A percentile compares a stretch with the other conserved stretches of the same genome.
These are phyloP conservation scores for Coronaproctus castanopsis DNA, from an alignment of 2,888 invertebrate genomes.

Conservation along the genomic window DNA sequence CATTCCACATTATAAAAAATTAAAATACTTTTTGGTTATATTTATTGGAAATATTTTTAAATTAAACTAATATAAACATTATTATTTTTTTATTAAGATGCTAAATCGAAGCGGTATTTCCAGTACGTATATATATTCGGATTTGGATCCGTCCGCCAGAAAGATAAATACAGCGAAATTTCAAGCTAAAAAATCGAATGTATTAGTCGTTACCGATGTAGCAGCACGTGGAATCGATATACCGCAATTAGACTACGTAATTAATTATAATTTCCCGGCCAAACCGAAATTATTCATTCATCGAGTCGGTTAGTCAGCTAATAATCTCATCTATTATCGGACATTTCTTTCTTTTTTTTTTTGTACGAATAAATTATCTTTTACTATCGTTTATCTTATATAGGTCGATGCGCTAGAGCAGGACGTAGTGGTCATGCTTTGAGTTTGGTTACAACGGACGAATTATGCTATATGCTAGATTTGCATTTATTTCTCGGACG, in stretches of 20 bases:
- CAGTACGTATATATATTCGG: conserved; percentile 85
- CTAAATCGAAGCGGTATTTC: conserved; percentile 52
- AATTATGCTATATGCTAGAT: conserved; percentile 81
- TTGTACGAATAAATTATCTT: too few species aligned
- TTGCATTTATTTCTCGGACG: conserved; percentile 79
- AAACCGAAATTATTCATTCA: conserved; percentile 95
- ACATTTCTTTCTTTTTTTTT: not conserved
- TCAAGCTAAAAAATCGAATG: conserved; percentile 52
- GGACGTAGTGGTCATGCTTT: conserved; percentile 80
- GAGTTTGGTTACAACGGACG: conserved; percentile 75
- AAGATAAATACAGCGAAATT: conserved; percentile 89
- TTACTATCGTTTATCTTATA: conserved; percentile 6
- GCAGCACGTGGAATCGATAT: conserved; percentile 96
- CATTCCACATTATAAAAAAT: too few species aligned
- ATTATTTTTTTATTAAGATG: conserved; percentile 36
- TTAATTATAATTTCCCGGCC: conserved; percentile 92
- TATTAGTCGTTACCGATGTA: conserved; percentile 88
- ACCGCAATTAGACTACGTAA: conserved; percentile 82
- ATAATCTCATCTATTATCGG: too few species aligned
- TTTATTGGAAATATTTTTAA: too few species aligned
- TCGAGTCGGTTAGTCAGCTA: conserved; percentile 63
- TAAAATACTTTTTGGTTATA: too few species aligned
- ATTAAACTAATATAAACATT: too few species aligned
- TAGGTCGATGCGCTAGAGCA: conserved; percentile 82
- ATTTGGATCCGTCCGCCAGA: conserved; percentile 79